phyloP scores from a whole-genome alignment of 1,140 invertebrate genomes.

The Ips typographus region DNA sequence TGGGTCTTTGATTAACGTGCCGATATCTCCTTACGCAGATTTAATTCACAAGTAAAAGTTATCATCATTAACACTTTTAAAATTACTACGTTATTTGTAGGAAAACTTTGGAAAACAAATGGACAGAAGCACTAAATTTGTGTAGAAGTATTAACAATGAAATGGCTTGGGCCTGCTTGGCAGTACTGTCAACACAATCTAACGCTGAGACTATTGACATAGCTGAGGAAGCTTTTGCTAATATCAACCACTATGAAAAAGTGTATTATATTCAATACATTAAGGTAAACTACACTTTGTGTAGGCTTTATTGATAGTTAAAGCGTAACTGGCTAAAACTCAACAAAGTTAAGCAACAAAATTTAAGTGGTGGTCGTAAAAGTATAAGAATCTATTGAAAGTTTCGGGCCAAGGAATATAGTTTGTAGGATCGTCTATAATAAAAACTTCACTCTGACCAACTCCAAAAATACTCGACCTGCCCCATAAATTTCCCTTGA shows the following conservation, averaged over 20 bases:
- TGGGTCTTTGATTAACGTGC: conserved; percentile 58
- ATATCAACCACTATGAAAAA: conserved; percentile 88
- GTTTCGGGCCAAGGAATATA: no score
- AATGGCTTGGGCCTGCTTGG: conserved; percentile 86
- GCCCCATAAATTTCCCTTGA: no score
- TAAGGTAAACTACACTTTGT: conserved; percentile 57
- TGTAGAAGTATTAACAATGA: conserved; percentile 81
- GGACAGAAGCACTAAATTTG: conserved; percentile 75
- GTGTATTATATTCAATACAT: conserved; percentile 86
- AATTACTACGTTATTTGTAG: conserved; percentile 32
- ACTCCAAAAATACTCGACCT: no score
- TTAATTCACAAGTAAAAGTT: conserved; percentile 49
- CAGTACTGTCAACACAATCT: conserved; percentile 78
- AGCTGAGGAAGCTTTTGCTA: conserved; percentile 92
- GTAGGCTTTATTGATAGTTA: no score
- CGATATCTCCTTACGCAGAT: conserved; percentile 57
- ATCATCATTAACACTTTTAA: no score
- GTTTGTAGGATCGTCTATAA: no score
- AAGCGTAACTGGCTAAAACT: no score
- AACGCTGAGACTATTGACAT: conserved; percentile 70
- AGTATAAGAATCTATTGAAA: no score
- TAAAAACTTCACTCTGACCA: no score
- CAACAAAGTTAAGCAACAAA: no score
- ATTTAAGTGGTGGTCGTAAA: no score
- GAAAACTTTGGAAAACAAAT: conserved; percentile 62